Evolutionary conservation across 2,113 vertebrate genomes (phyloP).

Genomic region (Syngnathus floridae): DNA sequence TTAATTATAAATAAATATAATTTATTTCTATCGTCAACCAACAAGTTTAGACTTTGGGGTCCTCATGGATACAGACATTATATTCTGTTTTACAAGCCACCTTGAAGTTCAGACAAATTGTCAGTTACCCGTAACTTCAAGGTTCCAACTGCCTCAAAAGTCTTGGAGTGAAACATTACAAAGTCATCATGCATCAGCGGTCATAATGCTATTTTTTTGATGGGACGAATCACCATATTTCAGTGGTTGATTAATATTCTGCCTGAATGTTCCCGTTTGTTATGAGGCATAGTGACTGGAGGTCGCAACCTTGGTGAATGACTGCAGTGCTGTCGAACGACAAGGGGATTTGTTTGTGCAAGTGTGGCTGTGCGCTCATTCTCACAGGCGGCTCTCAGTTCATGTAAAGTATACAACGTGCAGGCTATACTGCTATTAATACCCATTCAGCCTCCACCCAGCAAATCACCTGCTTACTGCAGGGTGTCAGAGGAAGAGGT

Average conservation of each 20-base stretch:
- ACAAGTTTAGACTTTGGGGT: background rate
- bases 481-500: slow-evolving; percentile 21
- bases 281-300: slow-evolving; percentile 40
- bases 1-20: too few species aligned
- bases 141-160: slow-evolving; percentile 5
- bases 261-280: slow-evolving; percentile 26
- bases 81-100: background rate
- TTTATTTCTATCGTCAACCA: background rate
- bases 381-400: slow-evolving; percentile 30
- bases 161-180: slow-evolving; percentile 9
- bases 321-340: slow-evolving; percentile 17
- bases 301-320: slow-evolving; percentile 47
- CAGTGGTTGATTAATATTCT: slow-evolving; percentile 35
- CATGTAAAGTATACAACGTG: slow-evolving; percentile 31
- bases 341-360: slow-evolving; percentile 10
- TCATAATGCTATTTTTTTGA: slow-evolving; percentile 26
- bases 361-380: slow-evolving; percentile 3
- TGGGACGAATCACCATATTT: slow-evolving; percentile 19
- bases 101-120: background rate
- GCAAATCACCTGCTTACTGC: slow-evolving; percentile 53
- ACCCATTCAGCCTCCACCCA: slow-evolving; percentile 41
- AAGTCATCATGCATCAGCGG: slow-evolving; percentile 13
- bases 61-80: background rate
- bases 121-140: slow-evolving; percentile 17
- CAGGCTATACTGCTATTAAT: slow-evolving; percentile 42